Evolutionary conservation across 2,113 vertebrate species (phyloP), one percentile per base, ranked within the genome.

Genomic region (Oceanites oceanicus): DNA sequence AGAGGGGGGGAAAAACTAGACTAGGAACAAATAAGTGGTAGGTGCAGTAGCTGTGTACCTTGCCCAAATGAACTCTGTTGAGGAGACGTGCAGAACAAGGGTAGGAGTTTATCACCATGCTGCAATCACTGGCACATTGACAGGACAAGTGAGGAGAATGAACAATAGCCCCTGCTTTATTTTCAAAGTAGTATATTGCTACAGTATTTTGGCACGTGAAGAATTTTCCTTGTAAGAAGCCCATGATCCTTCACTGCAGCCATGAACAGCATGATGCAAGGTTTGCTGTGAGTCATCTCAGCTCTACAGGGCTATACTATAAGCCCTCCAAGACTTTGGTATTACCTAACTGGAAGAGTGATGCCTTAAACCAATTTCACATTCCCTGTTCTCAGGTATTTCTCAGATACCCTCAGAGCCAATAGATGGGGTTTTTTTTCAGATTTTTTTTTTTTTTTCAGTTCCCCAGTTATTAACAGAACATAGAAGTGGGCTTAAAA

Each of bases 361-460:
- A 70, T 23, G 21, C 47, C 65, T 91, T 36, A 73, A 77, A 83
- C 14, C 10, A 45, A 19, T 47, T 75, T 59, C 42, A 30, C 15
- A 32, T 13, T 86, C 25, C 9, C 22, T 55, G 17, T 36, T 79
- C 44, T 67, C 65, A 52, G 5, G 15, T 44, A 63, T 67, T 73
- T 83, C 38, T 66, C 81, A 84, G 32, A 49, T 40, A 52, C 6
- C 19, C 50, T 58, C 36, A 36, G 34, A 86, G 53, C 20, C 27
- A 90, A 82, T 0, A 82, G 29, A 68, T 3, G 16, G 7, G 4
- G 1, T 0, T 19, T n/a, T n/a, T n/a, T n/a, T n/a, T n/a, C n/a
- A n/a, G n/a, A n/a, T n/a, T n/a, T n/a, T n/a, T n/a, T n/a, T n/a
- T n/a, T 70, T 38, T 38, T 38, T 38, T 38, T 38, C 52, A 71